Percentiles rank a stretch among this genome's conserved stretches.
Conservation (phyloP, 1,140 invertebrate genomes). For the Temnothorax longispinosus region DNA sequence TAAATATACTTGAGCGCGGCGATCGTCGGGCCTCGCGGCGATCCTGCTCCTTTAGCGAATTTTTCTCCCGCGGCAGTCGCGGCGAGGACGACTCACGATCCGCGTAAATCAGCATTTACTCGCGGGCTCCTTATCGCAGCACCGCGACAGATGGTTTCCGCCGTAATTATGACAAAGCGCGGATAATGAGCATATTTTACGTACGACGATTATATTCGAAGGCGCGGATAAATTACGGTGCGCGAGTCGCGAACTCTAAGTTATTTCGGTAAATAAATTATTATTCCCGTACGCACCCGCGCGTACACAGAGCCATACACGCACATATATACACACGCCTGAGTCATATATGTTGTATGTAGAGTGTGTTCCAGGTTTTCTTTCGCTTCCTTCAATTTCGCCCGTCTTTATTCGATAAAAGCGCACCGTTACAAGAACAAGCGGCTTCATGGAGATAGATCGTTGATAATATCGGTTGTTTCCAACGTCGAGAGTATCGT, state of each 20-base stretch:
- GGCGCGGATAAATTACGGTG: conserved; percentile 43
- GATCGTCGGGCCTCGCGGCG: not conserved
- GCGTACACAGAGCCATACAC: no score
- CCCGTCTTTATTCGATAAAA: not conserved
- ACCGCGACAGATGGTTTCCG: conserved; percentile 30
- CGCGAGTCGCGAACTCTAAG: conserved; percentile 23
- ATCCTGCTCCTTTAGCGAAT: conserved; percentile 4
- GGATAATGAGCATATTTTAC: conserved; percentile 57
- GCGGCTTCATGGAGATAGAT: not conserved
- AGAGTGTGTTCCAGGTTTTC: not conserved
- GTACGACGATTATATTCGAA: conserved; percentile 47
- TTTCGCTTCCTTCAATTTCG: not conserved
- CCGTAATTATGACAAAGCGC: conserved; percentile 56
- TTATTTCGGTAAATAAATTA: conserved; percentile 50
- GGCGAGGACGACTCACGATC: not conserved
- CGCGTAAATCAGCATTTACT: conserved; percentile 52
- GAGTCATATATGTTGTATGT: not conserved
- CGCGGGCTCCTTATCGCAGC: not conserved
- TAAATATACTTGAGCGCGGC: conserved; percentile 51
- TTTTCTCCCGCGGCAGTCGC: not conserved
- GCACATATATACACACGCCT: not conserved
- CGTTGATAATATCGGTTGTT: conserved; percentile 41
- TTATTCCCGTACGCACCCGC: not conserved
- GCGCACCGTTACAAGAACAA: not conserved
- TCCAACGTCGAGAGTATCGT: not conserved